phyloP scores from a whole-genome alignment of 1,140 invertebrate species.

The Magallana ariakensis region DNA sequence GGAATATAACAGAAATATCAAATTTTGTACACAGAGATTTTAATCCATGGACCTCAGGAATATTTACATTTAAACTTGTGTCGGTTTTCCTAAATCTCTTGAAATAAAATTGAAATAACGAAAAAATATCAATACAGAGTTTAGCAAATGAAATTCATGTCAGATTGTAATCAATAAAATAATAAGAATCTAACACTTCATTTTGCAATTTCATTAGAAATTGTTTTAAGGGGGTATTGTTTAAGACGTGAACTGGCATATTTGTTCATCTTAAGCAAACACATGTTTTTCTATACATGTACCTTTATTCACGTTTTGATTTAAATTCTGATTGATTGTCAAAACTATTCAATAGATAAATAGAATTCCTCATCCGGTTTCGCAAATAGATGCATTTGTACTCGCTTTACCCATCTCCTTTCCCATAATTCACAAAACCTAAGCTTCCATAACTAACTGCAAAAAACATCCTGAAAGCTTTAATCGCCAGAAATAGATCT shows the following conservation, averaged over 20 bases:
- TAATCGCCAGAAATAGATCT: background rate
- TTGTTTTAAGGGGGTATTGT: background rate
- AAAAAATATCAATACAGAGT: background rate
- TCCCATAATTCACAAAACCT: slow-evolving; percentile 8
- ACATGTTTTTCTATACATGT: background rate
- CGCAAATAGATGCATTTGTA: background rate
- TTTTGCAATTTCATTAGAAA: background rate
- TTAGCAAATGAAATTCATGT: background rate
- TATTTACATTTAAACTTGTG: background rate
- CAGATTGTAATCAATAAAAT: background rate
- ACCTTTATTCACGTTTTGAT: background rate
- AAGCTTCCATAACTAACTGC: background rate
- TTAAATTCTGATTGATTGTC: slow-evolving; percentile 8
- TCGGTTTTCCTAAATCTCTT: background rate
- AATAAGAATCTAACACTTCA: background rate
- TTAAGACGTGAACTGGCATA: background rate
- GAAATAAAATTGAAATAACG: background rate
- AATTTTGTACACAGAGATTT: slow-evolving; percentile 32
- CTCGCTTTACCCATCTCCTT: background rate
- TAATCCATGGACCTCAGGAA: background rate
- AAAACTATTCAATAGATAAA: background rate
- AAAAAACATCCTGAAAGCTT: slow-evolving; percentile 5
- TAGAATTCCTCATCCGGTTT: background rate
- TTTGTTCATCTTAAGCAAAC: slow-evolving; percentile 27
- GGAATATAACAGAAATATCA: slow-evolving; percentile 23